phyloP scores from a whole-genome alignment of 2,797 vertebrate species.

The Eidolon dupreanum region DNA sequence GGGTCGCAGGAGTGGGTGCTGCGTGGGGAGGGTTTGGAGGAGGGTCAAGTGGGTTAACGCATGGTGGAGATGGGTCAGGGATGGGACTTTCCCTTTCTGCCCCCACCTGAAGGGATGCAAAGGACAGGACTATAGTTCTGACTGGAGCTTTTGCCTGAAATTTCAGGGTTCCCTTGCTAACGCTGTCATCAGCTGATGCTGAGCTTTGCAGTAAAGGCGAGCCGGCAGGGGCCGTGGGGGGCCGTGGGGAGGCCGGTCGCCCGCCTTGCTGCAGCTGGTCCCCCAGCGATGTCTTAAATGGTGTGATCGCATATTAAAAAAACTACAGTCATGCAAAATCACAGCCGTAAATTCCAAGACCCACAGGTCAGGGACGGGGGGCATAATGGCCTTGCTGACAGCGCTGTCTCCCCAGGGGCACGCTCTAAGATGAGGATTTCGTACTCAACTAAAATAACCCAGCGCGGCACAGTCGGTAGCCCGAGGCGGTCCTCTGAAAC shows the following conservation, averaged over 20 bases:
- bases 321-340: conserved; percentile 43
- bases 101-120: not conserved
- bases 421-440: not conserved
- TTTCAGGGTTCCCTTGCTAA: not conserved
- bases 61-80: too few relatives aligned
- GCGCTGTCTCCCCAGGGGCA: not conserved
- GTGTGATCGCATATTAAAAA: conserved; percentile 20
- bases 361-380: conserved; percentile 5
- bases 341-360: conserved; percentile 50
- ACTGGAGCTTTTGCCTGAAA: not conserved
- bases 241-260: not conserved
- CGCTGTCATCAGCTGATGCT: not conserved
- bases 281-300: not conserved
- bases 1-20: not conserved
- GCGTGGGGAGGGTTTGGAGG: too few relatives aligned
- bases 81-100: not conserved
- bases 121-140: not conserved
- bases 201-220: not conserved
- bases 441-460: not conserved
- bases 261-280: not conserved
- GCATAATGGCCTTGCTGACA: conserved; percentile 20
- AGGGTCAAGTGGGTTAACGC: too few relatives aligned
- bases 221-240: not conserved
- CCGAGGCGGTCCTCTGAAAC: not conserved
- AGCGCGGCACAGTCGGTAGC: not conserved